Percentiles rank a stretch among this genome's conserved stretches.
These are phyloP conservation scores for Egretta garzetta DNA, from an alignment of 2,113 vertebrate genomes.

Conservation along the genomic window DNA sequence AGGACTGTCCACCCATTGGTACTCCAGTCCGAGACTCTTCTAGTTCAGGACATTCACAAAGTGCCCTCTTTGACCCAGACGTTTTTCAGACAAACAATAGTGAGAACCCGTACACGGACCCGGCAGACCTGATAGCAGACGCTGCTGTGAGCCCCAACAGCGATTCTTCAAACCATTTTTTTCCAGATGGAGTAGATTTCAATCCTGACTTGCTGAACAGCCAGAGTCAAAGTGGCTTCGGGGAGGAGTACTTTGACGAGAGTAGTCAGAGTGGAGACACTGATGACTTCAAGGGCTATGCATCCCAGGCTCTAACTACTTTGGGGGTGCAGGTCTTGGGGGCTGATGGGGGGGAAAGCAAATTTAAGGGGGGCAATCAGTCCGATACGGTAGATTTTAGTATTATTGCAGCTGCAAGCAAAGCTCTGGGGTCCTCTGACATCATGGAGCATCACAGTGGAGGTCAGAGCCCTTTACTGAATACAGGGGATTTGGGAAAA, in stretches of 20 bases:
- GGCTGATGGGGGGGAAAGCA: conserved; percentile 75
- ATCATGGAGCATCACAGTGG: conserved; percentile 87
- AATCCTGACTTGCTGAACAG: conserved; percentile 92
- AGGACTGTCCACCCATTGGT: conserved; percentile 89
- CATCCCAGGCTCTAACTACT: conserved; percentile 79
- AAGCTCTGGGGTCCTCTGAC: conserved; percentile 84
- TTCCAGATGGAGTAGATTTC: conserved; percentile 92
- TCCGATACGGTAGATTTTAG: conserved; percentile 83
- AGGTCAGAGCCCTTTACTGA: conserved; percentile 90
- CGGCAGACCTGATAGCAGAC: conserved; percentile 93
- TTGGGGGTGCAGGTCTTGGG: conserved; percentile 79
- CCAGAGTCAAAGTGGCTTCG: conserved; percentile 86
- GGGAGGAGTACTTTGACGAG: conserved; percentile 92
- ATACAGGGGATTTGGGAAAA: conserved; percentile 80
- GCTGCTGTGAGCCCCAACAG: conserved; percentile 91
- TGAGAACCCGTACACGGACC: conserved; percentile 93
- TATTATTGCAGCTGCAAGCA: conserved; percentile 80
- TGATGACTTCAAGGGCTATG: conserved; percentile 91
- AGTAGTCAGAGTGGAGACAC: conserved; percentile 94
- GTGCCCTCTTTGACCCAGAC: conserved; percentile 93
- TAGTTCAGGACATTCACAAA: conserved; percentile 93
- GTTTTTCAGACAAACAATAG: conserved; percentile 92
- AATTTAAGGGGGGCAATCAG: conserved; percentile 76
- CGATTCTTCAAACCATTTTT: conserved; percentile 93
- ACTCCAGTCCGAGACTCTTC: conserved; percentile 96